phyloP scores from a whole-genome alignment of 2,113 vertebrate species.

The Microcebus tavaratra region DNA sequence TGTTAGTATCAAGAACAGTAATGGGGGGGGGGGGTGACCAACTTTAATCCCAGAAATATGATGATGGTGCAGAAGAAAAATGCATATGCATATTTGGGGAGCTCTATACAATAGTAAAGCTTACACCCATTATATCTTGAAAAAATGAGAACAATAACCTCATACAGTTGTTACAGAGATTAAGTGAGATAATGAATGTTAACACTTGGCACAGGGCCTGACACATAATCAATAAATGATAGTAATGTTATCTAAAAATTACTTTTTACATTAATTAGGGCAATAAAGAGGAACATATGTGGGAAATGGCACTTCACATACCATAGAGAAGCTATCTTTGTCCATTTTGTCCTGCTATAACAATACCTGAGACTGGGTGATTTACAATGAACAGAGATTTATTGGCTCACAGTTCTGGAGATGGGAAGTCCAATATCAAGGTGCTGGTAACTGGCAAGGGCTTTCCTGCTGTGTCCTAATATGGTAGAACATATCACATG shows the following conservation, averaged over 20 bases:
- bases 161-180: background rate
- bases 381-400: background rate
- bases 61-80: background rate
- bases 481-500: background rate
- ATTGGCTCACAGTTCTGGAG: background rate
- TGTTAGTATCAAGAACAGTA: background rate
- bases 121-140: background rate
- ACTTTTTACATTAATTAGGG: slow-evolving; percentile 16
- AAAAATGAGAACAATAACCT: background rate
- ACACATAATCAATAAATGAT: background rate
- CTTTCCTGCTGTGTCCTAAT: background rate
- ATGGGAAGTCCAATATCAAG: background rate
- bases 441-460: background rate
- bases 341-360: background rate
- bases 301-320: background rate
- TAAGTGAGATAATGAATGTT: background rate
- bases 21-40: no score
- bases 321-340: background rate
- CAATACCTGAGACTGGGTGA: background rate
- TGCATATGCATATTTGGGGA: background rate
- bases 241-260: background rate
- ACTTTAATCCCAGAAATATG: background rate
- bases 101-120: background rate
- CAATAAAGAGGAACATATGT: background rate
- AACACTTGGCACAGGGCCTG: background rate